Conservation (phyloP, 2,113 vertebrate genomes). For the Percopsis transmontana region DNA sequence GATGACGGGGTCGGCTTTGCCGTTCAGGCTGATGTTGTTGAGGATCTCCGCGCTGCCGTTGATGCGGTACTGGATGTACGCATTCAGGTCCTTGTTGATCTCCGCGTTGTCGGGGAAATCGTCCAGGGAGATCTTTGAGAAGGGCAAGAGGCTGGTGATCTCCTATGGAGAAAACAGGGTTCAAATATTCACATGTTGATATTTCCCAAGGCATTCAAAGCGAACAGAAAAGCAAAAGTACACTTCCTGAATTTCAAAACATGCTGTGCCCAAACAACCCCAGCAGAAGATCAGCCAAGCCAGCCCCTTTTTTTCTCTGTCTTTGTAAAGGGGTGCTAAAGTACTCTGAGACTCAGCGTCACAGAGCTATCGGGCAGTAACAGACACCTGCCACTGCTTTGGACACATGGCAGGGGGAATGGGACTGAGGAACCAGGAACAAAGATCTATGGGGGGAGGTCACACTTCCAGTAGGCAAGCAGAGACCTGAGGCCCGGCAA, state of each 20-base stretch:
- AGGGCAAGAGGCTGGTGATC: conserved; percentile 84
- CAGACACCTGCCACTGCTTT: conserved; percentile 37
- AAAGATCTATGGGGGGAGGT: conserved; percentile 35
- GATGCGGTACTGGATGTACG: conserved; percentile 92
- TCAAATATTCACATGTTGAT: neutral
- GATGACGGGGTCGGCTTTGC: conserved; percentile 87
- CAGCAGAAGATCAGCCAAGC: conserved; percentile 18
- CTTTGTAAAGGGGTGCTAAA: conserved; percentile 20
- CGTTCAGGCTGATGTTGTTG: conserved; percentile 94
- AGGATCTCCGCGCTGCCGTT: conserved; percentile 89
- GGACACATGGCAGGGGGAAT: conserved; percentile 38
- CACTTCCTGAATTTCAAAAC: too few relatives aligned
- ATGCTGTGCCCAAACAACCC: neutral
- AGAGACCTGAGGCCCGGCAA: conserved; percentile 49
- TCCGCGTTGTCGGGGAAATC: conserved; percentile 87
- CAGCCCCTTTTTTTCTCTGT: conserved; percentile 18
- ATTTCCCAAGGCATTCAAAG: neutral
- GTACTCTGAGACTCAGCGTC: neutral
- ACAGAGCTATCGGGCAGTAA: conserved; percentile 43
- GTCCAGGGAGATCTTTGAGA: conserved; percentile 88
- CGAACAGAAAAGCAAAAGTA: neutral
- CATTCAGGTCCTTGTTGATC: conserved; percentile 88
- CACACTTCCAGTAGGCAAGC: conserved; percentile 31
- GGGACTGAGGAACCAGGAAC: conserved; percentile 33
- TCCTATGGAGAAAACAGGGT: conserved; percentile 76